These are phyloP conservation scores for Mactra quadrangularis DNA, from an alignment of 1,140 invertebrate genomes.

Conservation along the genomic window DNA sequence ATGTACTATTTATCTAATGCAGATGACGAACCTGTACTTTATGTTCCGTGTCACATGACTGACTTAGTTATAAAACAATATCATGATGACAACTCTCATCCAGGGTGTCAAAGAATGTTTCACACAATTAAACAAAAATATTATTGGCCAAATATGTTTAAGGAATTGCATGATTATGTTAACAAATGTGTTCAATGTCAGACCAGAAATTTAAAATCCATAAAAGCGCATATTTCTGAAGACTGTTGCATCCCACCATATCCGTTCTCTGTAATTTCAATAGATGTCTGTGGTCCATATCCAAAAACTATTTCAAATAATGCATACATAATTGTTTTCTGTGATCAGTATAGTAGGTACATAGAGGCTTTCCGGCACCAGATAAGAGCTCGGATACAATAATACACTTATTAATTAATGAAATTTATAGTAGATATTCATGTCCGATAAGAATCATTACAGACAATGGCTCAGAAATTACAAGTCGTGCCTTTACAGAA, in stretches of 20 bases:
- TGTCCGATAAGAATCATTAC: slow-evolving; percentile 41
- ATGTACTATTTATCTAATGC: slow-evolving; percentile 53
- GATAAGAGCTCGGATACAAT: slow-evolving; percentile 53
- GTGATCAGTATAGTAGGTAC: slow-evolving; percentile 55
- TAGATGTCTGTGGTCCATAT: slow-evolving; percentile 65
- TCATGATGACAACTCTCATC: slow-evolving; percentile 59
- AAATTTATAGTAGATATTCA: slow-evolving; percentile 63
- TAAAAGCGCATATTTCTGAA: slow-evolving; percentile 31
- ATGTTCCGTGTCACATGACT: slow-evolving; percentile 26
- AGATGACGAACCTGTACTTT: slow-evolving; percentile 51
- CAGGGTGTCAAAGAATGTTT: slow-evolving; percentile 55
- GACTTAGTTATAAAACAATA: slow-evolving; percentile 41
- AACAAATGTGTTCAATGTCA: slow-evolving; percentile 59
- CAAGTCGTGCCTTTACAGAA: slow-evolving; percentile 40
- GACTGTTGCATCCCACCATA: slow-evolving; percentile 56
- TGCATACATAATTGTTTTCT: slow-evolving; percentile 55
- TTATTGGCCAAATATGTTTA: slow-evolving; percentile 61
- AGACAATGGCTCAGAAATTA: slow-evolving; percentile 63
- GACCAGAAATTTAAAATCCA: slow-evolving; percentile 14
- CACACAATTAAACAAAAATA: slow-evolving; percentile 36
- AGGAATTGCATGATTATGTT: slow-evolving; percentile 44
- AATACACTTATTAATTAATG: slow-evolving; percentile 58
- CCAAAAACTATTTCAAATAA: slow-evolving; percentile 51
- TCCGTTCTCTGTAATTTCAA: slow-evolving; percentile 44
- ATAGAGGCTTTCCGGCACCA: slow-evolving; percentile 56